These are phyloP conservation scores for Myioborus melanocephalus DNA, from an alignment of 2,797 vertebrate genomes.

Conservation along the genomic window DNA sequence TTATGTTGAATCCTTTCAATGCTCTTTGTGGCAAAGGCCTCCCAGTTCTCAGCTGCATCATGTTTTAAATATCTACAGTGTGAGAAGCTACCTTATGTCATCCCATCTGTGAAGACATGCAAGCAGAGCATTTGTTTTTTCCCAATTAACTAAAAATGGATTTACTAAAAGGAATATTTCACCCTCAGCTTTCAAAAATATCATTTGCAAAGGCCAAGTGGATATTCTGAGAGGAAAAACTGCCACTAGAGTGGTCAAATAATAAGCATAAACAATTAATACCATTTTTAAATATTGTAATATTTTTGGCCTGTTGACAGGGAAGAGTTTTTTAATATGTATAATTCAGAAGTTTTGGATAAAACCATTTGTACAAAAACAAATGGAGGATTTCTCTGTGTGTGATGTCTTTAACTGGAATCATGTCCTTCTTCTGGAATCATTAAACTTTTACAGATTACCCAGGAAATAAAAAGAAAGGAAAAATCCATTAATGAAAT, in stretches of 20 bases:
- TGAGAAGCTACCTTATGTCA: background rate
- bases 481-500: background rate
- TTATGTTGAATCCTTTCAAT: background rate
- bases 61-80: background rate
- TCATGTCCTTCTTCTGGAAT: background rate
- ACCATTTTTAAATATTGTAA: background rate
- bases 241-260: background rate
- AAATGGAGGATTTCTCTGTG: background rate
- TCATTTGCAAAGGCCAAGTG: background rate
- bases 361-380: background rate
- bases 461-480: background rate
- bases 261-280: background rate
- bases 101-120: background rate
- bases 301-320: background rate
- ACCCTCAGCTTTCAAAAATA: background rate
- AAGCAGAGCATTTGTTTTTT: background rate
- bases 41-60: background rate
- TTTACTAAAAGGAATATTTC: background rate
- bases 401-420: background rate
- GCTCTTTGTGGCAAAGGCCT: background rate
- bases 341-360: background rate
- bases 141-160: constrained; percentile 2
- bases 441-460: background rate
- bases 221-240: background rate
- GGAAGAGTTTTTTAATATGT: background rate